phyloP scores from a whole-genome alignment of 1,140 invertebrate species.

The Drosophila bifasciata region DNA sequence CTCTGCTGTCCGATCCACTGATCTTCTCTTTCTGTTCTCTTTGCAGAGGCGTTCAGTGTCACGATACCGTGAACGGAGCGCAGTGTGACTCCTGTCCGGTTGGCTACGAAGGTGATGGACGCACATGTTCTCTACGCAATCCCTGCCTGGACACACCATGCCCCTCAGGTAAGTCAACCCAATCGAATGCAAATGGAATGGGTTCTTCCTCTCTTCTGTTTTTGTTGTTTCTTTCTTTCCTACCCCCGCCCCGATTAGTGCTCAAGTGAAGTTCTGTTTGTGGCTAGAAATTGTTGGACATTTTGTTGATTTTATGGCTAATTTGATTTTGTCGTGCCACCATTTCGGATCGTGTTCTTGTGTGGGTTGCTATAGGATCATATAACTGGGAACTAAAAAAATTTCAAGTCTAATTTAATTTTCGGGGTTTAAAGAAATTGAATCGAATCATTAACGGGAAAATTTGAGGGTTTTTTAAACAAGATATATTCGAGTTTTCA shows the following conservation, averaged over 20 bases:
- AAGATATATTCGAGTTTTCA: too few species aligned
- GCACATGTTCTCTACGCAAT: constrained; percentile 88
- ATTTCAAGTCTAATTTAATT: background rate
- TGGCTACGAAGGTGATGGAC: constrained; percentile 93
- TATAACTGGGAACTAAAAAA: background rate
- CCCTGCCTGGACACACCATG: constrained; percentile 91
- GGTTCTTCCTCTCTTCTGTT: constrained; percentile 25
- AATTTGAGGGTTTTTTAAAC: background rate
- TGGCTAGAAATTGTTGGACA: background rate
- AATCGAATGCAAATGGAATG: constrained; percentile 11
- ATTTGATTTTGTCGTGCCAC: constrained; percentile 60
- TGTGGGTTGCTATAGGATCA: constrained; percentile 26
- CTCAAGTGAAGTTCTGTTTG: constrained; percentile 50
- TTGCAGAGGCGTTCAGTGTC: constrained; percentile 89
- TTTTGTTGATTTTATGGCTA: constrained; percentile 62
- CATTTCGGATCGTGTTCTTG: constrained; percentile 12
- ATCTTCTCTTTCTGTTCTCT: constrained; percentile 26
- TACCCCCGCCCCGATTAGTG: constrained; percentile 23
- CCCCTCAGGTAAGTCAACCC: constrained; percentile 85
- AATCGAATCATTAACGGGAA: background rate
- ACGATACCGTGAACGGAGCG: constrained; percentile 89
- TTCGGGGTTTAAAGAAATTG: background rate
- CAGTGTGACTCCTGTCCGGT: constrained; percentile 93
- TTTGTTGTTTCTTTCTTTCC: constrained; percentile 38
- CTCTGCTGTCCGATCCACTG: constrained; percentile 16